Conservation (phyloP, 1,140 invertebrate genomes). For the Dendroctonus valens region DNA sequence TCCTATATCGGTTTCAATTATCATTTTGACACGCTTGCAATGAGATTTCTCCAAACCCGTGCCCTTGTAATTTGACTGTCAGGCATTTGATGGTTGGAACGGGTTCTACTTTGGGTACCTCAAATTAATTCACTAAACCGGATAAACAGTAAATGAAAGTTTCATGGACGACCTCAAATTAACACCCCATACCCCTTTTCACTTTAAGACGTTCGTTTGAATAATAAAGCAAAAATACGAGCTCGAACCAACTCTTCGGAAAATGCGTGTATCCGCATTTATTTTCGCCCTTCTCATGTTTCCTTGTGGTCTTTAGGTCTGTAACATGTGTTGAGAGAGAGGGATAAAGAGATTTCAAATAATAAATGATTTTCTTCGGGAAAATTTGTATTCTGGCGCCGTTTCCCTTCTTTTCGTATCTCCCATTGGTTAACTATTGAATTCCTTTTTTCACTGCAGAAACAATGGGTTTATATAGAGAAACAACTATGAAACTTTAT, state of each 20-base stretch:
- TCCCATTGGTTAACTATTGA: slow-evolving; percentile 36
- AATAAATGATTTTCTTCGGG: slow-evolving; percentile 34
- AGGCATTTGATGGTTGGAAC: neutral
- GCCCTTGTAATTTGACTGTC: neutral
- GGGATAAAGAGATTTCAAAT: slow-evolving; percentile 37
- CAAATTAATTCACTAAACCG: too few relatives aligned
- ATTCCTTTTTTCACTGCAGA: slow-evolving; percentile 29
- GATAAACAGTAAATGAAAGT: too few relatives aligned
- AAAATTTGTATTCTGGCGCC: slow-evolving; percentile 35
- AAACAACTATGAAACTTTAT: slow-evolving; percentile 36
- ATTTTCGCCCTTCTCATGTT: slow-evolving; percentile 32
- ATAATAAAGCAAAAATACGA: too few relatives aligned
- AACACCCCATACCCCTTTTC: too few relatives aligned
- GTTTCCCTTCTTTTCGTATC: slow-evolving; percentile 31
- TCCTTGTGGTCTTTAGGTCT: slow-evolving; percentile 31
- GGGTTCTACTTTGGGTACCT: too few relatives aligned
- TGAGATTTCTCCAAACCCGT: slow-evolving; percentile 14
- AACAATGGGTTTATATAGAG: slow-evolving; percentile 31
- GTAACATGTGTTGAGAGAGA: slow-evolving; percentile 38
- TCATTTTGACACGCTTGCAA: slow-evolving; percentile 22
- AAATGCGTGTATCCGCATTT: slow-evolving; percentile 17
- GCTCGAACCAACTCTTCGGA: slow-evolving; percentile 2
- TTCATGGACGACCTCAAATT: too few relatives aligned
- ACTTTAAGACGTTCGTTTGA: too few relatives aligned
- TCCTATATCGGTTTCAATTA: slow-evolving; percentile 31